These are phyloP conservation scores for Campaea margaritaria DNA, from an alignment of 2,888 invertebrate genomes.

Conservation along the genomic window DNA sequence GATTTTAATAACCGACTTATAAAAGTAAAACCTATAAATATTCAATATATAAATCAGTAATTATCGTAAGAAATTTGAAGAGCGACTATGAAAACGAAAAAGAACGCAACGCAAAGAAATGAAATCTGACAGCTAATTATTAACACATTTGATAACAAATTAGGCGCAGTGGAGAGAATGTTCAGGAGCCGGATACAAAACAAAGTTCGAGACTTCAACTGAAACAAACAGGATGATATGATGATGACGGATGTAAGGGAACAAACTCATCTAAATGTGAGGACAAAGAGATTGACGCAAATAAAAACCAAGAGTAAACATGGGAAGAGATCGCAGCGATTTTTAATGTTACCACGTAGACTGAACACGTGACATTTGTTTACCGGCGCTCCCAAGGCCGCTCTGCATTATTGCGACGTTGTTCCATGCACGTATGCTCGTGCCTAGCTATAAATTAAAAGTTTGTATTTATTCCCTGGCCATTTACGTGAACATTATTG, in stretches of 20 bases:
- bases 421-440: constrained; percentile 59
- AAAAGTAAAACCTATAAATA: too few species aligned
- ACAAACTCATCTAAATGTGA: not conserved
- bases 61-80: too few species aligned
- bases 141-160: too few species aligned
- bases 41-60: too few species aligned
- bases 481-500: not conserved
- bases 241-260: not conserved
- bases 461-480: constrained; percentile 12
- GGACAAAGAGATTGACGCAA: constrained; percentile 13
- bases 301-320: constrained; percentile 37
- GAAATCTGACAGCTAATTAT: too few species aligned
- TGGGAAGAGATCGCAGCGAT: constrained; percentile 51
- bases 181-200: too few species aligned
- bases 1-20: not conserved
- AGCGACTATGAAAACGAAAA: too few species aligned
- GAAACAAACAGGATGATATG: too few species aligned
- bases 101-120: too few species aligned
- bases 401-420: constrained; percentile 74
- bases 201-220: too few species aligned
- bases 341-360: constrained; percentile 48
- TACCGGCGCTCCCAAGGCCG: constrained; percentile 72
- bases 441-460: constrained; percentile 33
- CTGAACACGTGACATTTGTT: constrained; percentile 77
- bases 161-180: too few species aligned